Percentiles rank a stretch among this genome's conserved stretches.
Evolutionary conservation across 2,113 vertebrate species (phyloP).

Genomic region (Pangasianodon gigas): DNA sequence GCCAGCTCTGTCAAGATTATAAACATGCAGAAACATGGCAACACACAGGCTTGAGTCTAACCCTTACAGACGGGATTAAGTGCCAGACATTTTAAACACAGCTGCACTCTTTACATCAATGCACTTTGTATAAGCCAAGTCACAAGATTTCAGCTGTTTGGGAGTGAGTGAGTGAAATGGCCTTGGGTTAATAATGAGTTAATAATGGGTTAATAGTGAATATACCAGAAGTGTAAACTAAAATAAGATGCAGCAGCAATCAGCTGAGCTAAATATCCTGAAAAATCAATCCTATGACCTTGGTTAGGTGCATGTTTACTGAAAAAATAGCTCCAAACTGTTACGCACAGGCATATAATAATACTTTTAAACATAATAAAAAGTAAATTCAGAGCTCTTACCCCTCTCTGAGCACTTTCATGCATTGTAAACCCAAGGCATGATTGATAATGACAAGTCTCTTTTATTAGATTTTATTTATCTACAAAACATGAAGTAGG

Average conservation of each 20-base stretch:
- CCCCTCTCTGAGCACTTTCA: background rate
- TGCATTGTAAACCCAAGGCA: background rate
- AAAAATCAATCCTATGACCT: conserved; percentile 34
- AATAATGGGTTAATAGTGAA: no score
- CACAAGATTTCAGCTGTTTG: conserved; percentile 71
- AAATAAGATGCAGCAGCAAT: background rate
- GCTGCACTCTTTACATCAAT: background rate
- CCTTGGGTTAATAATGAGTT: conserved; percentile 64
- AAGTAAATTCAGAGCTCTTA: background rate
- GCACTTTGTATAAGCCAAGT: conserved; percentile 63
- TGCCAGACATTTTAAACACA: conserved; percentile 7
- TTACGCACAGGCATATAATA: background rate
- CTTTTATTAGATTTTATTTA: background rate
- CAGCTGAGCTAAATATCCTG: conserved; percentile 10
- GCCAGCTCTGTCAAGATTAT: conserved; percentile 67
- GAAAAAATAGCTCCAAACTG: conserved; percentile 9
- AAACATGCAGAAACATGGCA: conserved; percentile 11
- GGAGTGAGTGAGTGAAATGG: conserved; percentile 58
- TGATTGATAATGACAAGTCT: background rate
- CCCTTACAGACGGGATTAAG: background rate
- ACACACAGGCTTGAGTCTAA: background rate
- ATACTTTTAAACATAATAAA: background rate
- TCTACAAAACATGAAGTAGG: background rate
- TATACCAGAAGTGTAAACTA: conserved; percentile 44
- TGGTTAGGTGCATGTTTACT: conserved; percentile 21